Conservation (phyloP, 2,113 vertebrate species). For the Lophotis ruficrista region DNA sequence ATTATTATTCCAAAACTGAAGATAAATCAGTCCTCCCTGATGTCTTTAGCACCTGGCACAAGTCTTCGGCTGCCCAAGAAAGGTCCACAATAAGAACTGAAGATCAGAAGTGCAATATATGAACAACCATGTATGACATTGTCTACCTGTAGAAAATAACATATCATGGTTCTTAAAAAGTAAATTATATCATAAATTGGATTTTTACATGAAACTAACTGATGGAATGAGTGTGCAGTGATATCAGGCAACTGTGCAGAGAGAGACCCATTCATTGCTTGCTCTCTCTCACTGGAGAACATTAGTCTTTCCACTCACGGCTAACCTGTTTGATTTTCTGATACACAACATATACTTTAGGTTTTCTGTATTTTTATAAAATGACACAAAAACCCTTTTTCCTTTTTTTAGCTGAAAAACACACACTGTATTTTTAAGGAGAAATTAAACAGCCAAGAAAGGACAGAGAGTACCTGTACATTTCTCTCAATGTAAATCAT, state of each 20-base stretch:
- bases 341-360: not conserved
- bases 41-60: not conserved
- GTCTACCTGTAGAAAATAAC: not conserved
- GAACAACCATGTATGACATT: not conserved
- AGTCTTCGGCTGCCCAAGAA: not conserved
- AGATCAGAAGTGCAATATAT: not conserved
- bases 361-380: not conserved
- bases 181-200: not conserved
- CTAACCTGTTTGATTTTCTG: not conserved
- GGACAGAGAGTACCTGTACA: not conserved
- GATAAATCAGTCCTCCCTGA: not conserved
- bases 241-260: not conserved
- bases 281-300: not conserved
- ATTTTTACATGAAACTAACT: not conserved
- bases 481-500: not conserved
- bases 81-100: not conserved
- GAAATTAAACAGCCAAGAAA: not conserved
- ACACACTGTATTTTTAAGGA: not conserved
- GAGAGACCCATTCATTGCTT: not conserved
- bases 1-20: not conserved
- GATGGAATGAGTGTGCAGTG: accelerated
- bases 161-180: not conserved
- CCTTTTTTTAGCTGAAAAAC: not conserved
- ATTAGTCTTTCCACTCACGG: not conserved
- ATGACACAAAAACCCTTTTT: too few species aligned